Evolutionary conservation across 2,113 vertebrate genomes (phyloP).

Genomic region (Plestiodon gilberti): DNA sequence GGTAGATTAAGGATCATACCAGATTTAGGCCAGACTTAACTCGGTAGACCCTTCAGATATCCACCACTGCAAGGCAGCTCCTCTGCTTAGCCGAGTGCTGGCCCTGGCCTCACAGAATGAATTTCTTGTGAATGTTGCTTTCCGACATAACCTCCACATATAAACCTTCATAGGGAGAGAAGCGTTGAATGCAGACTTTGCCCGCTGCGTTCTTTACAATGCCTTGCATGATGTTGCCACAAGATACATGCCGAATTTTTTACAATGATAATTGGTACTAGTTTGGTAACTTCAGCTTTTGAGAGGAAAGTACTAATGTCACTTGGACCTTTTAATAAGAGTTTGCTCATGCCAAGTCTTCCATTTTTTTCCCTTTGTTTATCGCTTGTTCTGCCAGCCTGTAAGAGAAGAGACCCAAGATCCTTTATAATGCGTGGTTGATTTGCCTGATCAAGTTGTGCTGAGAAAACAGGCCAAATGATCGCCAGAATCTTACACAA

Average conservation of each 20-base stretch:
- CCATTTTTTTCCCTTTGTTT: conserved; percentile 60
- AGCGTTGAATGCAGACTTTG: background rate
- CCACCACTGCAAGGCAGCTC: background rate
- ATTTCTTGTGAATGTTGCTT: background rate
- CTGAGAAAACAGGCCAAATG: conserved; percentile 61
- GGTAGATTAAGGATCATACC: background rate
- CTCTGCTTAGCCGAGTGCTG: background rate
- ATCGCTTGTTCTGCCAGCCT: conserved; percentile 21
- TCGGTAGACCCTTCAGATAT: background rate
- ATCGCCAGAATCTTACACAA: conserved; percentile 42
- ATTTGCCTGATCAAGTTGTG: conserved; percentile 58
- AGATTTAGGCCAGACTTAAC: too few species aligned
- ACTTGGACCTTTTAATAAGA: conserved; percentile 40
- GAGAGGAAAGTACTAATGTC: background rate
- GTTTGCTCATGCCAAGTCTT: conserved; percentile 69
- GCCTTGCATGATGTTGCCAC: background rate
- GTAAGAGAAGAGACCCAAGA: conserved; percentile 15
- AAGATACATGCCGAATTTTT: background rate
- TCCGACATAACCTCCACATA: background rate
- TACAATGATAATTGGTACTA: background rate
- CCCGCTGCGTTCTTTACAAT: background rate
- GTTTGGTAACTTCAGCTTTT: background rate
- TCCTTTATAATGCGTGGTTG: conserved; percentile 56
- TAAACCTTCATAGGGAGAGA: background rate
- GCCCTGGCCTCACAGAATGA: background rate